Evolutionary conservation across 2,888 invertebrate genomes (phyloP).

Genomic region (Drosophila eohydei): DNA sequence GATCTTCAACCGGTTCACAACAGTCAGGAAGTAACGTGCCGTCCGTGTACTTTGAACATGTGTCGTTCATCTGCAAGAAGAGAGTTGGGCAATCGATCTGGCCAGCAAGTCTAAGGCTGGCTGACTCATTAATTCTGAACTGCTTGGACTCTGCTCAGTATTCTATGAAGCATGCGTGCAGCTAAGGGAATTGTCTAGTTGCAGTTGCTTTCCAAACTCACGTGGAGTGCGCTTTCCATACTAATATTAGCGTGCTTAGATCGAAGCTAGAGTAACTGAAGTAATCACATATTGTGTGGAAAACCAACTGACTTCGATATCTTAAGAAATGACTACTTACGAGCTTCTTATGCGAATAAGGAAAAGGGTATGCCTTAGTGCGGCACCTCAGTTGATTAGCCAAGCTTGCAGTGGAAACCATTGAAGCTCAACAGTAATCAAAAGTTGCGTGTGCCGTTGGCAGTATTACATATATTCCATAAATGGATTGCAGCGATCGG

Average conservation of each 20-base stretch:
- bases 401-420: constrained; percentile 12
- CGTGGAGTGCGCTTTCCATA: not conserved
- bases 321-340: not conserved
- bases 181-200: constrained; percentile 5
- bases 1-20: constrained; percentile 9
- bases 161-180: constrained; percentile 5
- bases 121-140: constrained; percentile 10
- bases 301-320: not conserved
- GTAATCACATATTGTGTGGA: not conserved
- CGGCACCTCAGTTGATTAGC: not conserved
- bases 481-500: constrained; percentile 46
- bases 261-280: not conserved
- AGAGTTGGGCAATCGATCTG: constrained; percentile 1
- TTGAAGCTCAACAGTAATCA: constrained; percentile 52
- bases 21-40: constrained; percentile 3
- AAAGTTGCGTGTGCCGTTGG: constrained; percentile 47
- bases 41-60: constrained; percentile 3
- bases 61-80: constrained; percentile 4
- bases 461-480: constrained; percentile 25
- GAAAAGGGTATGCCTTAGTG: not conserved
- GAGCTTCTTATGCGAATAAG: not conserved
- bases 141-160: not conserved
- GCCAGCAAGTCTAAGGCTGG: constrained; percentile 6
- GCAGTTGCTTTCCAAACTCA: not conserved
- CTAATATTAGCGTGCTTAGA: not conserved